Evolutionary conservation across 2,797 vertebrate genomes (phyloP).

Genomic region (Amblyraja radiata): DNA sequence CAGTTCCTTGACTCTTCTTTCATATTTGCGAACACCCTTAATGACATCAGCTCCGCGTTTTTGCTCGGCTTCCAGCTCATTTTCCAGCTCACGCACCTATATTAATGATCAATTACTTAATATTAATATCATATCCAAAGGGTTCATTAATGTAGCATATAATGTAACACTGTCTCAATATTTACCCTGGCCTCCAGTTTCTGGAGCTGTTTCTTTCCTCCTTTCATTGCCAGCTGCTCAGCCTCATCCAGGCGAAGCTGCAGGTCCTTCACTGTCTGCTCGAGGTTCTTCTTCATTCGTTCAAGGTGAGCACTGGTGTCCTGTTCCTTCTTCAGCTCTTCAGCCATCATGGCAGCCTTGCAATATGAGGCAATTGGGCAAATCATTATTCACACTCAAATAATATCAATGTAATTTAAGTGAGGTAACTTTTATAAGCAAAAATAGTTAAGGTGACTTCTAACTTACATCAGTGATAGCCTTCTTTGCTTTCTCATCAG

Average conservation of each 20-base stretch:
- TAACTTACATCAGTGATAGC: constrained; percentile 43
- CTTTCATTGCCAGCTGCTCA: constrained; percentile 83
- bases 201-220: constrained; percentile 86
- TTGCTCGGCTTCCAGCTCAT: constrained; percentile 66
- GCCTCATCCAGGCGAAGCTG: constrained; percentile 83
- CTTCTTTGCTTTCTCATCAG: constrained; percentile 46
- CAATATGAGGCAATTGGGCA: neutral
- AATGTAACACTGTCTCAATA: neutral
- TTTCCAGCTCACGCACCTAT: constrained; percentile 70
- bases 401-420: no score
- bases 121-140: constrained; percentile 46
- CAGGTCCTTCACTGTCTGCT: constrained; percentile 80
- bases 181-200: constrained; percentile 74
- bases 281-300: constrained; percentile 86
- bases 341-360: constrained; percentile 93
- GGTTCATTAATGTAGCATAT: constrained; percentile 42
- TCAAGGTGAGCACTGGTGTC: constrained; percentile 84
- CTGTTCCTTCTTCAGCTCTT: constrained; percentile 87
- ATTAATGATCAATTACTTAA: neutral
- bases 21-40: constrained; percentile 69
- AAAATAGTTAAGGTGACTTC: neutral
- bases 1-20: constrained; percentile 71
- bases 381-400: neutral
- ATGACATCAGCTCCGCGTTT: constrained; percentile 62
- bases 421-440: neutral